Conservation (phyloP, 2,888 invertebrate species). For the Thymelicus acteon region DNA sequence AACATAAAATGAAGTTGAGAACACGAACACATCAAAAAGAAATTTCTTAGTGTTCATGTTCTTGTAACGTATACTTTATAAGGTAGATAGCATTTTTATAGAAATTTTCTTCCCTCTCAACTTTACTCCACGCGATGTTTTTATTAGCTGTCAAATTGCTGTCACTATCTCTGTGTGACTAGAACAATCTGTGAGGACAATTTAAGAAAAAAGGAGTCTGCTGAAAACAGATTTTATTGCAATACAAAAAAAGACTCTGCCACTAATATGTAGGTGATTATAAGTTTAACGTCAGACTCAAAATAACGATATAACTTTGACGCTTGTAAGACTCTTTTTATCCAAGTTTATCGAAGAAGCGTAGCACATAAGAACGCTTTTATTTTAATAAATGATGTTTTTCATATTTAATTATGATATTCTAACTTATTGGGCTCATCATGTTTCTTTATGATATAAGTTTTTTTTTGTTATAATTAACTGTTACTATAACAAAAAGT, state of each 20-base stretch:
- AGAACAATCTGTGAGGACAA: too few species aligned
- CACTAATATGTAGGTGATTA: neutral
- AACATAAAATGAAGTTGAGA: conserved; percentile 57
- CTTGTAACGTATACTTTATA: neutral
- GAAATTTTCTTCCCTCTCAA: neutral
- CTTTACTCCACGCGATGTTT: neutral
- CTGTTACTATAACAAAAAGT: too few species aligned
- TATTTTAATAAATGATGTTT: too few species aligned
- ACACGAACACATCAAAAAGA: conserved; percentile 54
- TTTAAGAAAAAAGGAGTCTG: neutral
- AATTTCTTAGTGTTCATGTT: conserved; percentile 53
- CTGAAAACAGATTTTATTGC: neutral
- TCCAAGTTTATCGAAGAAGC: too few species aligned
- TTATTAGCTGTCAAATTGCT: conserved; percentile 9
- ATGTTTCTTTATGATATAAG: too few species aligned
- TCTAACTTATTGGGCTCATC: too few species aligned
- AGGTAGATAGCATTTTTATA: conserved; percentile 19
- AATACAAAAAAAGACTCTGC: neutral
- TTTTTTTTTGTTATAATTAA: too few species aligned
- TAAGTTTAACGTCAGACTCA: too few species aligned
- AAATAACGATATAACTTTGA: neutral
- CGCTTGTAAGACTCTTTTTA: too few species aligned
- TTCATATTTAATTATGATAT: too few species aligned
- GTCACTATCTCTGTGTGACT: neutral
- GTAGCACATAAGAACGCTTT: too few species aligned